Evolutionary conservation across 1,140 invertebrate genomes (phyloP), one percentile per base, ranked within the genome.

Genomic region (Polypedilum vanderplanki): DNA sequence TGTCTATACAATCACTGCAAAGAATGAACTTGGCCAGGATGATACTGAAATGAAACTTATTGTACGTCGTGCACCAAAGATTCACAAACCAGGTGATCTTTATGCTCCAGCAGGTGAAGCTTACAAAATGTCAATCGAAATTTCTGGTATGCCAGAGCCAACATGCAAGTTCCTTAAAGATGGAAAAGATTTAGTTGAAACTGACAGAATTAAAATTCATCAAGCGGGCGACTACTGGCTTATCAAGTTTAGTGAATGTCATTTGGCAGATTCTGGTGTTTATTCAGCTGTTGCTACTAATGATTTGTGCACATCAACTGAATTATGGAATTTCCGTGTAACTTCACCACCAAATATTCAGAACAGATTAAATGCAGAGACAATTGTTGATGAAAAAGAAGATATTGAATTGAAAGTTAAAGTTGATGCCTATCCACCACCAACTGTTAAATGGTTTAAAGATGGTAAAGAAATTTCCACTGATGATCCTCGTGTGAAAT

Each of bases 221-320:
- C 74, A 78, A 78, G n/a, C 75, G 78, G 3, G 80, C 79, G 73
- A 87, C 20, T 70, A 85, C 9, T 91, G 91, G 78, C 88, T 88
- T 24, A 85, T 99, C 20, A 87, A 90, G 15, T 93, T 99, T 70
- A 90, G 91, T 75, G 89, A 93, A 75, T 89, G 93, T 0, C 87
- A 87, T 74, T 84, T 96, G 0, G 92, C 93, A 33, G 97, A 99
- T 82, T 86, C 92, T 40, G 97, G 96, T 8, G 93, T 91, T n/a
- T 99, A 98, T 80, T 95, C 95, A 0, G 90, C 97, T 12, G 88
- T 96, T 1, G 93, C 96, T 0, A 91, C 90, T 75, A 99, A 98
- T 79, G 90, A 95, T 78, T 85, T 94, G 46, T 93, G 91, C 80
- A 92, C 95, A 83, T 92, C 92, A 64, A 93, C 93, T 0, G 91